Base-by-base conservation (phyloP, 2,113 vertebrate species). In the Silurus asotus region DNA sequence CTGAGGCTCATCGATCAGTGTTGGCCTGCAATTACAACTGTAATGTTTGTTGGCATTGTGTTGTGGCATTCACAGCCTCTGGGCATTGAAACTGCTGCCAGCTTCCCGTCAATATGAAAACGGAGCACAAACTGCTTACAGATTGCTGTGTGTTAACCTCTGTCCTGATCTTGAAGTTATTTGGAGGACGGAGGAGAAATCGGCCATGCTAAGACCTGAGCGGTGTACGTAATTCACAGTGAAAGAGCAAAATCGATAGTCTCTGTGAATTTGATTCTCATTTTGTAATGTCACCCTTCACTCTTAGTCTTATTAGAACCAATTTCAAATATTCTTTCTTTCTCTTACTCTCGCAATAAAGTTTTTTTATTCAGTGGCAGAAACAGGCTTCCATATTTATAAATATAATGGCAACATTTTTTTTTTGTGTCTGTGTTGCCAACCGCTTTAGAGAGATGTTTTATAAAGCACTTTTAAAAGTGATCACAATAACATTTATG, bases 1-100 rank as follows among this genome's bases (percentile, higher is more conserved):
- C 88, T 55, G 51, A 75, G 77, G 75, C 83, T 87, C 53, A 87
- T 87, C 76, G 72, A 87, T 89, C 83, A 90, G 79, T 81, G 83
- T 89, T 90, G 89, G 86, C 17, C 82, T 85, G 84, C 84, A 89
- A 88, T 90, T 90, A 89, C 7, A 77, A 45, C 72, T 55, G 65
- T 45, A 88, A 87, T 87, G 86, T 83, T 87, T 86, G 87, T 83
- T 84, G 88, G 81, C 82, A 45, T 23, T 74, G 88, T 82, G 88
- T 85, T 82, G 86, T 87, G 83, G 86, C 45, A 80, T 87, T 82
- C 61, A 55, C 17, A 77, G 70, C 78, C 83, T 78, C 37, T 69
- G 61, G 85, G 85, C 61, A 9, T 86, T 75, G 53, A 74, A 45
- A 48, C 78, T 8, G 79, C 58, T 45, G 72, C 86, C 55, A 82